A percentile compares a stretch with the other conserved stretches of the same genome.
These are phyloP conservation scores for Zosterops hypoxanthus DNA, from an alignment of 2,113 vertebrate species.

Conservation along the genomic window DNA sequence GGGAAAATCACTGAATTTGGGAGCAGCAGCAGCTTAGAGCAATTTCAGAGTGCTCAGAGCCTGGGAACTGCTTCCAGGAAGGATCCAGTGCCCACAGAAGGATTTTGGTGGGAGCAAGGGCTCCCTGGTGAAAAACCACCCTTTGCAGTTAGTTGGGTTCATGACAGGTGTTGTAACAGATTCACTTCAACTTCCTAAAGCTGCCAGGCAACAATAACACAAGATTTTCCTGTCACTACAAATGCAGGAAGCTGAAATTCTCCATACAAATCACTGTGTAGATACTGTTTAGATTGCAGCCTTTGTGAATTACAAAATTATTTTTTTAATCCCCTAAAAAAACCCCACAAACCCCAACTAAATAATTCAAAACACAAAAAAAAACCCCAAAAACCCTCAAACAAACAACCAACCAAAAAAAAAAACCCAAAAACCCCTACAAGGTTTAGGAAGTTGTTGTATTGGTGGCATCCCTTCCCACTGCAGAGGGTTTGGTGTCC, in stretches of 20 bases:
- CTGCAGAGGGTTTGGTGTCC: neutral
- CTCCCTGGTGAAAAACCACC: neutral
- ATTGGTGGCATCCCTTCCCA: neutral
- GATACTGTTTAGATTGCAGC: neutral
- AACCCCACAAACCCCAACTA: rapidly evolving
- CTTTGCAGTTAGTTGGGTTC: neutral
- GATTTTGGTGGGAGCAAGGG: neutral
- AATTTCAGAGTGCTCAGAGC: neutral
- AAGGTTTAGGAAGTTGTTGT: neutral
- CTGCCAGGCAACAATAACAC: neutral
- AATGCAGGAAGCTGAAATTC: neutral
- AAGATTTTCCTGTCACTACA: neutral
- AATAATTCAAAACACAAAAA: neutral
- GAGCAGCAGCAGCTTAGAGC: neutral
- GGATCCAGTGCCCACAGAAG: neutral
- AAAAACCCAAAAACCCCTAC: too few relatives aligned
- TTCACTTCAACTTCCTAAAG: neutral
- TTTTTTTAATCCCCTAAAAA: neutral
- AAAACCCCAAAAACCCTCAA: too few relatives aligned
- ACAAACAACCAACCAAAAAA: too few relatives aligned
- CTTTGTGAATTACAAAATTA: neutral
- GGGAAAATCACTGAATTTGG: neutral
- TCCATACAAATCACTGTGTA: neutral
- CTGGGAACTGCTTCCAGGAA: rapidly evolving
- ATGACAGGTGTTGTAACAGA: neutral